Conservation (phyloP, 2,888 invertebrate genomes). For the Eucera pruinosa region DNA sequence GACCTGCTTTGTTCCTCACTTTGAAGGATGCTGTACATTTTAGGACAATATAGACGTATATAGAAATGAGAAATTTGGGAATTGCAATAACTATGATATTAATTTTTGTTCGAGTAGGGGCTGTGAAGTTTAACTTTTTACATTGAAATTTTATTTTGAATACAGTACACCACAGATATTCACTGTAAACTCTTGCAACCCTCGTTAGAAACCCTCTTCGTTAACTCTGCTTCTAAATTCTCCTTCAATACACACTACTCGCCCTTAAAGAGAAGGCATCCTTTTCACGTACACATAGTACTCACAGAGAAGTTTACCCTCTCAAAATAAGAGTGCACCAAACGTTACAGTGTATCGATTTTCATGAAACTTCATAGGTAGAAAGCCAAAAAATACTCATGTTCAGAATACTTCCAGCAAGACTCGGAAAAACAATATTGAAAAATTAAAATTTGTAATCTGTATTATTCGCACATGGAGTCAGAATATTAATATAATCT, state of each 20-base stretch:
- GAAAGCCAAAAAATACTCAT: not conserved
- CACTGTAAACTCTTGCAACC: not conserved
- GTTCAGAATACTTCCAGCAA: no score
- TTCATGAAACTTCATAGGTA: not conserved
- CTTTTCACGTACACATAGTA: not conserved
- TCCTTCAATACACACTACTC: not conserved
- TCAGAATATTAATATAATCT: no score
- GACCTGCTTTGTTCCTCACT: no score
- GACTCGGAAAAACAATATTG: no score
- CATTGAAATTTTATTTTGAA: not conserved
- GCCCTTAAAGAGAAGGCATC: constrained; percentile 2
- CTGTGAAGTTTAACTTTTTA: no score
- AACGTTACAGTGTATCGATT: constrained; percentile 1
- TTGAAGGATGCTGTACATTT: not conserved
- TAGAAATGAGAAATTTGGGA: no score
- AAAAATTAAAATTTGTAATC: no score
- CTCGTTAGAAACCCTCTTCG: constrained; percentile 9
- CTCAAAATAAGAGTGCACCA: not conserved
- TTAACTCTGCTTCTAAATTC: constrained; percentile 15
- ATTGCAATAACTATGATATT: no score
- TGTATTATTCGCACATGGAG: no score
- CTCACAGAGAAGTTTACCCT: not conserved
- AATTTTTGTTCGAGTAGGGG: not conserved
- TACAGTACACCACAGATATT: not conserved
- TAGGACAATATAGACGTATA: no score